These are phyloP conservation scores for Stylophora pistillata DNA, from an alignment of 64 coral and sea anemone species.

Conservation along the genomic window DNA sequence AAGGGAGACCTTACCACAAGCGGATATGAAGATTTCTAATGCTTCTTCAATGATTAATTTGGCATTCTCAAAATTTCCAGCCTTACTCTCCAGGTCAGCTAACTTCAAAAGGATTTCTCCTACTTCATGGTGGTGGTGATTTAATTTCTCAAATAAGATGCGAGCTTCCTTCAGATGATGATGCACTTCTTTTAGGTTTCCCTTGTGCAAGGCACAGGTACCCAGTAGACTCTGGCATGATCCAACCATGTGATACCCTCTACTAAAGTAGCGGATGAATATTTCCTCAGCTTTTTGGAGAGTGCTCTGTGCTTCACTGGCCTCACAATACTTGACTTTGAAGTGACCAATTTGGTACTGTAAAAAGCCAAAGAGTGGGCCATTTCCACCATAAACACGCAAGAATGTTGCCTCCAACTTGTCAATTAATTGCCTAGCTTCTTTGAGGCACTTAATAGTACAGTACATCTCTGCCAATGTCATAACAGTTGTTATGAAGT, in stretches of 20 bases:
- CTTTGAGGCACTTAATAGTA: background rate
- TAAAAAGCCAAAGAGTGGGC: background rate
- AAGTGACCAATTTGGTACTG: constrained; percentile 15
- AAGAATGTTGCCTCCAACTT: background rate
- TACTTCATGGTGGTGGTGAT: background rate
- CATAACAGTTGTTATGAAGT: background rate
- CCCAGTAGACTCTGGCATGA: constrained; percentile 8
- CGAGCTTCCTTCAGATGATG: background rate
- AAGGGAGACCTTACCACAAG: background rate
- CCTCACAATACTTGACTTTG: background rate
- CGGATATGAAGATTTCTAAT: background rate
- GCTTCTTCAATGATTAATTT: background rate
- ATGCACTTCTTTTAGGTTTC: background rate
- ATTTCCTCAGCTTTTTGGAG: background rate
- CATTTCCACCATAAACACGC: background rate
- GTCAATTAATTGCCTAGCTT: background rate
- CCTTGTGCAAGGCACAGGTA: background rate
- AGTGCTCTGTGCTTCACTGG: background rate
- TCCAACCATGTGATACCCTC: background rate
- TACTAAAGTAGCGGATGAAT: background rate
- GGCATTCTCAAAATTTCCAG: background rate
- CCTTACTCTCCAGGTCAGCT: background rate
- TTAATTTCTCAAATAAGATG: background rate
- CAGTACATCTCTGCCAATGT: background rate
- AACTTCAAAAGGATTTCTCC: background rate